Evolutionary conservation across 92 coral and sea anemone species (phyloP).

Genomic region (Plumapathes pennacea): DNA sequence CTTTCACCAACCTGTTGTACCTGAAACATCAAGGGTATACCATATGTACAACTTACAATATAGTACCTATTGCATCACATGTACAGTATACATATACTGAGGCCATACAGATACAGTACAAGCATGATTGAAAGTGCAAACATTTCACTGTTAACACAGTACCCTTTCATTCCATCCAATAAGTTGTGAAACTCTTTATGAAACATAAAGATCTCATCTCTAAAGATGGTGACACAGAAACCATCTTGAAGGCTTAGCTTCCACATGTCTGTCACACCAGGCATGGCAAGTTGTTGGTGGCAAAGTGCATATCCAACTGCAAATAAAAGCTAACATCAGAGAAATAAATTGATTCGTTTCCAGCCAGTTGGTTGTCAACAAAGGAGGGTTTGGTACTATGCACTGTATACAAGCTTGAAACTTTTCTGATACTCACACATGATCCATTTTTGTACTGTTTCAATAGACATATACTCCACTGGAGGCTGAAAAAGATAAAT

Average conservation of each 20-base stretch:
- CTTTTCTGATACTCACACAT: constrained; percentile 62
- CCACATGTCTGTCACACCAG: constrained; percentile 96
- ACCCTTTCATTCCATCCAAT: constrained; percentile 97
- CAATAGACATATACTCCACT: constrained; percentile 79
- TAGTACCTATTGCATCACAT: too few relatives aligned
- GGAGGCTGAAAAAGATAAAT: constrained; percentile 57
- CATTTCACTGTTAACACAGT: too few relatives aligned
- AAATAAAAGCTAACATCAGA: neutral
- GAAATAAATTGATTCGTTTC: neutral
- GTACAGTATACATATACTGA: too few relatives aligned
- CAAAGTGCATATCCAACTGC: constrained; percentile 95
- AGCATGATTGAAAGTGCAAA: too few relatives aligned
- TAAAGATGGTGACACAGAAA: constrained; percentile 76
- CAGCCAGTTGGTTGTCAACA: neutral
- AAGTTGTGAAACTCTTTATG: constrained; percentile 88
- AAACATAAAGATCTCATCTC: constrained; percentile 86
- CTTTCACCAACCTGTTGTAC: constrained; percentile 81
- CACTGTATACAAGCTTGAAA: too few relatives aligned
- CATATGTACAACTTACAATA: too few relatives aligned
- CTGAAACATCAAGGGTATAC: constrained; percentile 36
- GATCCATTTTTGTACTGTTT: constrained; percentile 83
- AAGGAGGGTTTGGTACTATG: too few relatives aligned
- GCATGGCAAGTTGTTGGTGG: constrained; percentile 94
- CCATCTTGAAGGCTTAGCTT: constrained; percentile 88
- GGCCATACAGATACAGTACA: too few relatives aligned